phyloP scores from a whole-genome alignment of 2,797 vertebrate species.

The Tenualosa thibaudeaui region DNA sequence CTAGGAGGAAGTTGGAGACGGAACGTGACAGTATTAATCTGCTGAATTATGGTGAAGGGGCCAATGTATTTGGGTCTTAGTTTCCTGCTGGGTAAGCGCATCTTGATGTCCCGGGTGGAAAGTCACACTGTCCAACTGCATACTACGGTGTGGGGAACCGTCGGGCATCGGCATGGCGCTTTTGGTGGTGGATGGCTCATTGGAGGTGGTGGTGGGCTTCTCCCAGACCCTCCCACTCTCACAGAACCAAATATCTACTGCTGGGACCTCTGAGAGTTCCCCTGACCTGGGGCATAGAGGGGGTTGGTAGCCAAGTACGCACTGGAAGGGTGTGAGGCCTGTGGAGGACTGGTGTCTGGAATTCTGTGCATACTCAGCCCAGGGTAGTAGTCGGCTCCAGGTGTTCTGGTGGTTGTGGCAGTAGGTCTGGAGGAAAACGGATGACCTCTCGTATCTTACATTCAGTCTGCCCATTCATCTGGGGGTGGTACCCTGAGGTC shows the following conservation, averaged over 20 bases:
- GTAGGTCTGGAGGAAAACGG: not conserved
- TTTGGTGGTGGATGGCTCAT: not conserved
- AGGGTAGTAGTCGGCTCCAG: not conserved
- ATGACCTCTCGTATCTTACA: not conserved
- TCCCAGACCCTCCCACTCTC: not conserved
- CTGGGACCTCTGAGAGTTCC: not conserved
- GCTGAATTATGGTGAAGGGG: not conserved
- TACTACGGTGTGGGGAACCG: too few relatives aligned
- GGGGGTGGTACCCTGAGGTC: not conserved
- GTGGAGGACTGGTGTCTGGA: not conserved
- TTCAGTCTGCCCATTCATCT: not conserved
- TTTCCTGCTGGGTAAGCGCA: not conserved
- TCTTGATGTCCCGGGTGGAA: too few relatives aligned
- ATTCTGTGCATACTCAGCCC: conserved; percentile 37
- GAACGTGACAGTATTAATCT: not conserved
- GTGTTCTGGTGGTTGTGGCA: not conserved
- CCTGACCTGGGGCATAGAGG: not conserved
- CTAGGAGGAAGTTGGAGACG: not conserved
- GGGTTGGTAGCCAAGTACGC: not conserved
- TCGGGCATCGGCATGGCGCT: too few relatives aligned
- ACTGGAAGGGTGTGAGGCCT: conserved; percentile 28
- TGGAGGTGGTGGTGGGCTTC: not conserved
- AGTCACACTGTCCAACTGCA: too few relatives aligned
- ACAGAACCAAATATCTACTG: not conserved
- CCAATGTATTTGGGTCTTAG: not conserved